phyloP scores from a whole-genome alignment of 2,113 vertebrate species.

The Lepisosteus osseus region DNA sequence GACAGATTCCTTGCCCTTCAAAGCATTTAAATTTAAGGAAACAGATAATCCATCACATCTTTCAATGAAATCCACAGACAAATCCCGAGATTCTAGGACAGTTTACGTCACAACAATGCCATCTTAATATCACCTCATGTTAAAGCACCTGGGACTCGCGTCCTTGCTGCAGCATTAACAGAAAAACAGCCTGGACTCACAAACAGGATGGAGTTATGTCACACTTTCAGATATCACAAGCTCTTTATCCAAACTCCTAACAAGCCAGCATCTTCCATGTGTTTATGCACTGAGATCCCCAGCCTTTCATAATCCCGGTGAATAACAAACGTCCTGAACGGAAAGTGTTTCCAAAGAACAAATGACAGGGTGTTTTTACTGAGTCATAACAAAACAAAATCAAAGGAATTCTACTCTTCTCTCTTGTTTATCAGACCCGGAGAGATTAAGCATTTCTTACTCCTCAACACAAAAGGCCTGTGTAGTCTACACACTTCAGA shows the following conservation, averaged over 20 bases:
- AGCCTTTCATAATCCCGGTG: background rate
- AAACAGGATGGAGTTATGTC: no score
- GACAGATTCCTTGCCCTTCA: no score
- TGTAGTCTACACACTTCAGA: constrained; percentile 53
- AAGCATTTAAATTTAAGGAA: no score
- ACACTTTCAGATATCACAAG: no score
- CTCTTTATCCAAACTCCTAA: constrained; percentile 30
- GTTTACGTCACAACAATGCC: no score
- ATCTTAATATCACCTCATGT: no score
- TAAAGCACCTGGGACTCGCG: no score
- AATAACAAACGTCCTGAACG: constrained; percentile 19
- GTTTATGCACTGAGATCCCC: constrained; percentile 28
- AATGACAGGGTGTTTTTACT: constrained; percentile 45
- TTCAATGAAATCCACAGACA: no score
- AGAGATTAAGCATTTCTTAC: constrained; percentile 51
- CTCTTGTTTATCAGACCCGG: constrained; percentile 23
- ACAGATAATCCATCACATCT: no score
- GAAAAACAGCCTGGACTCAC: no score
- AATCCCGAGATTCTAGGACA: no score
- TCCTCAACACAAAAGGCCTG: constrained; percentile 44
- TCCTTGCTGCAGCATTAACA: no score
- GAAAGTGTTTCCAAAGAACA: constrained; percentile 32
- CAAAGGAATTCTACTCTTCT: constrained; percentile 31
- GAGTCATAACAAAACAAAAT: constrained; percentile 68
- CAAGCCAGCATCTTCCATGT: constrained; percentile 33